Conservation (phyloP, 2,888 invertebrate genomes). For the Chirona hameri region DNA sequence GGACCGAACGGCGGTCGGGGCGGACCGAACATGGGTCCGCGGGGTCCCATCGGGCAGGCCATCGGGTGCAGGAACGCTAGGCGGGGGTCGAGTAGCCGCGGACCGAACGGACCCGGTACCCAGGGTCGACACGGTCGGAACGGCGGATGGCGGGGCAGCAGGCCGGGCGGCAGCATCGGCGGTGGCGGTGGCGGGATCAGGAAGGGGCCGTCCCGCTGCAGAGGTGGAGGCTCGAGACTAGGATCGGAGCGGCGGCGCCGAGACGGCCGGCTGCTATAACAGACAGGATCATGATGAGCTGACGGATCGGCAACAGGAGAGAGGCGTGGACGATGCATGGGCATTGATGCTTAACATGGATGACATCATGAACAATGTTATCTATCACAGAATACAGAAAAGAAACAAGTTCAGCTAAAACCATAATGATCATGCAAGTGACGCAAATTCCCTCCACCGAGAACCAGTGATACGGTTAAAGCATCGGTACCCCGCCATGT, state of each 20-base stretch:
- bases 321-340: no score
- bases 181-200: conserved; percentile 12
- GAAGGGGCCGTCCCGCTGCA: conserved; percentile 24
- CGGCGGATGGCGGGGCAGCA: neutral
- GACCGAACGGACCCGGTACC: neutral
- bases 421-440: no score
- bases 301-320: no score
- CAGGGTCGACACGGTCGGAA: neutral
- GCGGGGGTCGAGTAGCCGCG: neutral
- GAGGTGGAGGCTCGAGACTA: neutral
- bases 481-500: no score
- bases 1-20: neutral
- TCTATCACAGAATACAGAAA: no score
- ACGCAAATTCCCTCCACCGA: no score
- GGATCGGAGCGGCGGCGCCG: neutral
- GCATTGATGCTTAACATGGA: no score
- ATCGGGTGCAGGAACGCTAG: neutral
- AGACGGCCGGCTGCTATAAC: neutral
- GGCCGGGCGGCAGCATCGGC: neutral
- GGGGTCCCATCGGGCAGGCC: neutral
- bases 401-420: no score
- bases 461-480: no score
- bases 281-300: neutral
- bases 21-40: neutral
- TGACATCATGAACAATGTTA: no score